phyloP scores from a whole-genome alignment of 2,888 invertebrate genomes.

The Drosophila suboccidentalis region DNA sequence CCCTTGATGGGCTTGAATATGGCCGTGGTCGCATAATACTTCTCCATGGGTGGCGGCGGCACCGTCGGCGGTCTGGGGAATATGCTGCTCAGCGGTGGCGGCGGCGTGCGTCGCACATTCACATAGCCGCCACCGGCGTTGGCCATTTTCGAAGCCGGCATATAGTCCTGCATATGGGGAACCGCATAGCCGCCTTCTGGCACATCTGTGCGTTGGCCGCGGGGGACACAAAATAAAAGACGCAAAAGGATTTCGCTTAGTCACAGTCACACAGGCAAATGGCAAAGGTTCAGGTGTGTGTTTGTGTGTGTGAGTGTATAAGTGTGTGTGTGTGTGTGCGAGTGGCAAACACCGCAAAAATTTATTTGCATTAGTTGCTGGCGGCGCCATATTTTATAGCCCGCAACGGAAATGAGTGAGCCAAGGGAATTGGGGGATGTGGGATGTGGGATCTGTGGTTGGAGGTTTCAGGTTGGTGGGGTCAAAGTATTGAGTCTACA shows the following conservation, averaged over 20 bases:
- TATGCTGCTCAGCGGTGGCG: conserved; percentile 87
- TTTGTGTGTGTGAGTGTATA: conserved; percentile 6
- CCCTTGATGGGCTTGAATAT: conserved; percentile 87
- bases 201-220: conserved; percentile 85
- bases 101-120: conserved; percentile 85
- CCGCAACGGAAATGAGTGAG: conserved; percentile 60
- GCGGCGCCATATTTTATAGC: conserved; percentile 74
- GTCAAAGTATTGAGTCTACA: conserved; percentile 63
- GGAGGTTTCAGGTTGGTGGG: not conserved
- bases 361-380: conserved; percentile 78
- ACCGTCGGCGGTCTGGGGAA: conserved; percentile 89
- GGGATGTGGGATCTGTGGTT: conserved; percentile 14
- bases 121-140: conserved; percentile 83
- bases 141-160: conserved; percentile 85
- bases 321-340: conserved; percentile 15
- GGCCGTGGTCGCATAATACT: conserved; percentile 91
- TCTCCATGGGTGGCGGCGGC: conserved; percentile 90
- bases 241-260: conserved; percentile 67
- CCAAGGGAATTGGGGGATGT: conserved; percentile 44
- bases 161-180: conserved; percentile 87
- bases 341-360: conserved; percentile 65
- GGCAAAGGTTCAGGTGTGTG: conserved; percentile 30
- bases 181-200: conserved; percentile 88
- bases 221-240: conserved; percentile 34
- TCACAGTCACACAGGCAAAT: conserved; percentile 49